Evolutionary conservation across 2,113 vertebrate species (phyloP), one percentile per base, ranked within the genome.

Genomic region (Parotia lawesii): DNA sequence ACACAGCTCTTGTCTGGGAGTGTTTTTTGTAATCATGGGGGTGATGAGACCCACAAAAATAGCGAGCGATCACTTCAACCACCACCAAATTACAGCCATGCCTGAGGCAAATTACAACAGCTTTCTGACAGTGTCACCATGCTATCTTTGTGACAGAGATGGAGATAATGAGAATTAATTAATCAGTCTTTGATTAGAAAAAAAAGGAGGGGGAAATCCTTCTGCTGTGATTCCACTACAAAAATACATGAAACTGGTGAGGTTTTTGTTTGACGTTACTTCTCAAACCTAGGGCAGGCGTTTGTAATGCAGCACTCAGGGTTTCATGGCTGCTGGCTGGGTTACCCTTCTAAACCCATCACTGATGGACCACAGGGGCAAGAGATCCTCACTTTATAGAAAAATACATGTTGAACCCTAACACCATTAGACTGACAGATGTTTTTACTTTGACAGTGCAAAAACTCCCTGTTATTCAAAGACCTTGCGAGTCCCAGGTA

Each of bases 161-260:
- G 70, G 94, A 97, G 95, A 95, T 94, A 94, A 94, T 93, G 82
- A 95, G 92, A 97, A 97, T 95, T 95, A 97, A 96, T 97, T 96
- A 94, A 97, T 97, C 94, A 78, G 85, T 64, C 85, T 88, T 94
- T 95, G 93, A 95, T 96, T 97, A 93, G 60, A 76, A 85, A 94
- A 74, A 85, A 87, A 51, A 50, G 64, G 65, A 48, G 92, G 69
- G 75, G 76, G 38, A 74, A 93, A 93, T 75, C 53, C 35, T 93
- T 80, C 33, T 85, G 45, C 72, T 86, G 37, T 73, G 44, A 61
- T 90, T 88, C 75, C n/a, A 6, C 60, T 75, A 42, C 45, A 74
- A 67, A 71, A 88, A 81, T n/a, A 53, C 50, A 86, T 50, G 38
- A 71, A 85, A 86, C 29, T 57, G 31, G 51, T 83, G 56, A 48